These are phyloP conservation scores for Notarius quadriscutis DNA, from an alignment of 2,113 vertebrate species.

Conservation along the genomic window DNA sequence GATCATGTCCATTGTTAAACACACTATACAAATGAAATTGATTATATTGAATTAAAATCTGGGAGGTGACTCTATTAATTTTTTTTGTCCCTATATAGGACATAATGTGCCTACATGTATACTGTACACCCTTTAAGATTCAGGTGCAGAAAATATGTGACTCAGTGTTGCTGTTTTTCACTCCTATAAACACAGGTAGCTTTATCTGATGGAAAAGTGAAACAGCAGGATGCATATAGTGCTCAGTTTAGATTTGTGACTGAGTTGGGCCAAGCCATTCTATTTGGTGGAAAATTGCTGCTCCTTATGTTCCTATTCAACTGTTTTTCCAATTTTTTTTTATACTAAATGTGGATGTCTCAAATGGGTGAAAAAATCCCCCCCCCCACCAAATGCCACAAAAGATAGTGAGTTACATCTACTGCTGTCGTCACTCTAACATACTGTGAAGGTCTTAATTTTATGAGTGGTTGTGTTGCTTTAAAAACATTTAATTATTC, in stretches of 20 bases:
- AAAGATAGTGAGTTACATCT: conserved; percentile 21
- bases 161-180: too few species aligned
- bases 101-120: neutral
- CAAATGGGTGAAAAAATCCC: neutral
- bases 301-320: neutral
- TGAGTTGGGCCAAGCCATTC: neutral
- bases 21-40: neutral
- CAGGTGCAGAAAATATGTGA: too few species aligned
- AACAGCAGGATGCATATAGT: neutral
- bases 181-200: neutral
- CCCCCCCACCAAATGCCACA: neutral
- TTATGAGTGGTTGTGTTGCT: conserved; percentile 65
- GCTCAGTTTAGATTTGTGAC: neutral
- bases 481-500: conserved; percentile 78
- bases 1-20: neutral
- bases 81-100: too few species aligned
- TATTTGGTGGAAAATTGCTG: neutral
- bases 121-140: neutral
- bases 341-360: neutral
- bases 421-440: conserved; percentile 68
- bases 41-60: neutral
- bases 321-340: neutral
- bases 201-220: neutral
- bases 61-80: too few species aligned
- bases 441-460: conserved; percentile 58